Base-by-base conservation (phyloP, 2,797 vertebrate genomes). In the Pseudotriccus pelzelni region DNA sequence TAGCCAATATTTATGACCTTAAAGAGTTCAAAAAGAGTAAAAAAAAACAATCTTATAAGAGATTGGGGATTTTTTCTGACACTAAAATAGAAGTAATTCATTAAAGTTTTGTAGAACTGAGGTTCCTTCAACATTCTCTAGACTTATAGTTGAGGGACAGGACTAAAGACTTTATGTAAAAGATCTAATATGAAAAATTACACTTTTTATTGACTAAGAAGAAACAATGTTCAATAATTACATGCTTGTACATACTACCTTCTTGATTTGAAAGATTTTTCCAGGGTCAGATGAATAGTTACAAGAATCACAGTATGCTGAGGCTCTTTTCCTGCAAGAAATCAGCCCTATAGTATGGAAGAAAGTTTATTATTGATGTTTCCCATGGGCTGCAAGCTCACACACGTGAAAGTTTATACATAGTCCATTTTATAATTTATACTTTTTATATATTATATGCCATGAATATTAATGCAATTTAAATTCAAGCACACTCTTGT, bases 401-500 rank as follows among this genome's bases (percentile, higher is more conserved):
- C 24, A 76, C n/a, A 55, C 12, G 47, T 62, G n/a, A 55, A 84
- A 90, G 19, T 24, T 89, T 58, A 83, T 80, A 10, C 46, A 67
- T 43, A 89, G 55, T 37, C 43, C 21, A 49, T 64, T 63, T 72
- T 67, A 80, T 72, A 87, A 69, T 84, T 79, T 63, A 59, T 74
- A 34, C 3, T n/a, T 94, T 92, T 76, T 34, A 3, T 66, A 14
- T 63, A 44, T 84, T 92, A 70, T 89, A 70, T 73, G 12, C 9
- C 13, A 60, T 91, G 22, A 76, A 96, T 89, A 83, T 80, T 93
- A 74, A 87, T 77, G 13, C 17, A 22, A 74, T 87, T 89, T 82
- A 67, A 89, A 87, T 85, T 85, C 28, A 36, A 93, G 41, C 27
- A 46, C 28, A 21, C 44, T 64, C 0, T 7, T 79, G 41, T 93